These are phyloP conservation scores for Gymnorhina tibicen DNA, from an alignment of 2,113 vertebrate species.

Conservation along the genomic window DNA sequence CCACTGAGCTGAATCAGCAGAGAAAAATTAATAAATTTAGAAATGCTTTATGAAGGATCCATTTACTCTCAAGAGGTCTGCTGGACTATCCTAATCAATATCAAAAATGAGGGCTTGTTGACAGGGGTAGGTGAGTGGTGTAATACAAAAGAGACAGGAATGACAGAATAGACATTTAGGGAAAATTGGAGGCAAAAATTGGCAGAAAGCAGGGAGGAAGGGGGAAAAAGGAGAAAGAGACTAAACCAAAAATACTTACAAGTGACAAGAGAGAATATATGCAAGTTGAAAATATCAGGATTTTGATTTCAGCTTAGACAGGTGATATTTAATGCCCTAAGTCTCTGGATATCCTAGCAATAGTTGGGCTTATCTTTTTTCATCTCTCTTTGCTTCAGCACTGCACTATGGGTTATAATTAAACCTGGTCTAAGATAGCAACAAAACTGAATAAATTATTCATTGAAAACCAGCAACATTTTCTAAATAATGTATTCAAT, in stretches of 20 bases:
- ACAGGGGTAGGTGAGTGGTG: background rate
- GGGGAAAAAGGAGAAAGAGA: background rate
- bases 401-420: background rate
- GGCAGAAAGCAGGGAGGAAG: background rate
- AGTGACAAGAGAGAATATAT: background rate
- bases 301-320: background rate
- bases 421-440: conserved; percentile 5
- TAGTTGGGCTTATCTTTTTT: background rate
- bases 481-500: conserved; percentile 14
- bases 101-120: background rate
- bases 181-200: background rate
- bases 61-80: background rate
- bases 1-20: background rate
- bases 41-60: background rate
- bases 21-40: background rate
- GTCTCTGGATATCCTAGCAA: background rate
- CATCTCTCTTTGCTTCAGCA: background rate
- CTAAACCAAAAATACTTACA: background rate
- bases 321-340: background rate
- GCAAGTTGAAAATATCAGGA: background rate
- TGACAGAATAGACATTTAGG: background rate
- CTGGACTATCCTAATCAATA: background rate
- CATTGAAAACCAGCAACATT: background rate
- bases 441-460: conserved; percentile 44
- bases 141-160: background rate